Conservation (phyloP, 1,140 invertebrate genomes). For the Antheraea pernyi region DNA sequence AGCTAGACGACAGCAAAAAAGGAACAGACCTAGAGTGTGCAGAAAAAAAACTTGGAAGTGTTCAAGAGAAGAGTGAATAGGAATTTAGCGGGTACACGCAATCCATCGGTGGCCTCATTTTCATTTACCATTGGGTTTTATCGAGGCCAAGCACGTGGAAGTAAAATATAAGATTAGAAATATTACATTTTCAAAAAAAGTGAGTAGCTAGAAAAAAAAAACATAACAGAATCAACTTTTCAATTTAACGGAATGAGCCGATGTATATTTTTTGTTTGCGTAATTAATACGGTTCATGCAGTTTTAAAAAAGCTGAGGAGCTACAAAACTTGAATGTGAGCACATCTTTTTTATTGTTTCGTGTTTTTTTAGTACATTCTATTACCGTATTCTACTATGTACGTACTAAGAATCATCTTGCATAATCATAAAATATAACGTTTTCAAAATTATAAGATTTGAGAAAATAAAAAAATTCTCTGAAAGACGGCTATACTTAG, state of each 20-base stretch:
- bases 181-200: too few species aligned
- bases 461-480: neutral
- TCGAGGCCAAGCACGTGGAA: too few species aligned
- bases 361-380: neutral
- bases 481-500: neutral
- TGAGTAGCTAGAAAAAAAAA: too few species aligned
- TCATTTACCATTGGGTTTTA: too few species aligned
- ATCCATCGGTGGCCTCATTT: too few species aligned
- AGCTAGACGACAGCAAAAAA: too few species aligned
- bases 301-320: neutral
- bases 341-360: neutral
- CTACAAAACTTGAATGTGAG: neutral
- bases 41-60: too few species aligned
- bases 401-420: neutral
- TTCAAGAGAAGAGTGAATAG: too few species aligned
- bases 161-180: too few species aligned
- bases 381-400: neutral
- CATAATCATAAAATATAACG: constrained; percentile 5
- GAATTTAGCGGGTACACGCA: too few species aligned
- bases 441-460: neutral
- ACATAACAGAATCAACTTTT: neutral
- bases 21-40: too few species aligned
- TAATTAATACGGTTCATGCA: constrained; percentile 1
- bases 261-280: neutral
- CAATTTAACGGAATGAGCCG: neutral